phyloP scores from a whole-genome alignment of 2,113 vertebrate species.

The Peromyscus polionotus region DNA sequence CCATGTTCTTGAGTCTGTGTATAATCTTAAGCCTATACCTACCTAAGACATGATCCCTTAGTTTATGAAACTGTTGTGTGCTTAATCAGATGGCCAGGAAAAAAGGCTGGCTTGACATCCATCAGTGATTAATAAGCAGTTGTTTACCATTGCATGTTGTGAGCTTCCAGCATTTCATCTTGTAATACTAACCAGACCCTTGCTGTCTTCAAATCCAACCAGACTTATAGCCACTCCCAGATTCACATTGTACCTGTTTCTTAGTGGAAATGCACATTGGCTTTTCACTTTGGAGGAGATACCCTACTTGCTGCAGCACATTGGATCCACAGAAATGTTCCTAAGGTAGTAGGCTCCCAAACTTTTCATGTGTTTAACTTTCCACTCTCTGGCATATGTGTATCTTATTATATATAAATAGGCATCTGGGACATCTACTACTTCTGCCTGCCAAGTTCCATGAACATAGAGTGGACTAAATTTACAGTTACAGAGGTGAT shows the following conservation, averaged over 20 bases:
- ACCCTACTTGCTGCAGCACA: conserved; percentile 44
- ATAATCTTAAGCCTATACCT: conserved; percentile 13
- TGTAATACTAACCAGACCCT: conserved; percentile 63
- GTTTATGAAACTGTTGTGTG: neutral
- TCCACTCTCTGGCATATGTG: conserved; percentile 59
- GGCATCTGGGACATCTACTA: conserved; percentile 4
- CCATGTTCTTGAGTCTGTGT: neutral
- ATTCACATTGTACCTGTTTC: conserved; percentile 63
- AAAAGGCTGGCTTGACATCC: conserved; percentile 3
- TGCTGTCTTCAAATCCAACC: conserved; percentile 69
- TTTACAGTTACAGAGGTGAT: conserved; percentile 2
- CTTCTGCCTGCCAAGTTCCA: neutral
- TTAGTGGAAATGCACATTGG: conserved; percentile 68
- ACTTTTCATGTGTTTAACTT: conserved; percentile 61
- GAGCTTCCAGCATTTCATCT: conserved; percentile 26
- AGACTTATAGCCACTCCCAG: conserved; percentile 55
- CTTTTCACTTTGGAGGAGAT: conserved; percentile 71
- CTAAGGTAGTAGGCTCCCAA: conserved; percentile 62
- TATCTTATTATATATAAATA: conserved; percentile 60
- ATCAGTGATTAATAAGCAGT: neutral
- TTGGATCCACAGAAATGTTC: conserved; percentile 67
- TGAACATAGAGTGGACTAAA: neutral
- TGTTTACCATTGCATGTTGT: conserved; percentile 53
- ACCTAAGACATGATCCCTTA: neutral
- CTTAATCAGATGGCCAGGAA: neutral